These are phyloP conservation scores for Zingel zingel DNA, from an alignment of 2,113 vertebrate species.

Conservation along the genomic window DNA sequence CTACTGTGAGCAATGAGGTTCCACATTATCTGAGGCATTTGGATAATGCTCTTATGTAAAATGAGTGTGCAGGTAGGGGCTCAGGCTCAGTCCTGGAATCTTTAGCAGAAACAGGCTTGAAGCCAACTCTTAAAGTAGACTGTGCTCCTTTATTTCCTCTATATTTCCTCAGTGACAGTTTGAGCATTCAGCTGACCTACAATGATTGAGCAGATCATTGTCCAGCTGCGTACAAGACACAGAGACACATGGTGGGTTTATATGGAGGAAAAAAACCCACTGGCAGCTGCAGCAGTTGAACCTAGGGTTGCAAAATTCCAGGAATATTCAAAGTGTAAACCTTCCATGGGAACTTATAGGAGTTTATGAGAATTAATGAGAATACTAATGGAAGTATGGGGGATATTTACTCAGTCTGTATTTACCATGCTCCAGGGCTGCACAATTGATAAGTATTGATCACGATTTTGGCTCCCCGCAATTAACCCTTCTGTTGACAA, in stretches of 20 bases:
- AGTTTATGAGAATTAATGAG: too few species aligned
- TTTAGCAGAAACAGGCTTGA: not conserved
- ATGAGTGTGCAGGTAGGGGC: conserved; percentile 33
- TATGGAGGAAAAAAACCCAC: not conserved
- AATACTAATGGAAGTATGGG: too few species aligned
- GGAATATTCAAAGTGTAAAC: too few species aligned
- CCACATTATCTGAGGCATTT: conserved; percentile 30
- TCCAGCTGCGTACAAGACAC: conserved; percentile 24
- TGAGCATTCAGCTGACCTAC: conserved; percentile 10
- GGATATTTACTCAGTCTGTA: too few species aligned
- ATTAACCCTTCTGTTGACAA: too few species aligned
- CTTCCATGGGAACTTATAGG: too few species aligned
- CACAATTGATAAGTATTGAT: too few species aligned
- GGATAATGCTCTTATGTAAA: conserved; percentile 43
- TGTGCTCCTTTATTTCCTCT: conserved; percentile 29
- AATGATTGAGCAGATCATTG: conserved; percentile 22
- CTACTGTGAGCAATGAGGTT: conserved; percentile 3
- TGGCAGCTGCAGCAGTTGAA: conserved; percentile 11
- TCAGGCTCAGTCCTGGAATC: not conserved
- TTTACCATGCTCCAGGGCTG: too few species aligned
- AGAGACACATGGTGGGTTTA: conserved; percentile 29
- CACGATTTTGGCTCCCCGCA: too few species aligned
- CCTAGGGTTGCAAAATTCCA: not conserved
- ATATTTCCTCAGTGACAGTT: conserved; percentile 21
- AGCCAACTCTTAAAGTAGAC: conserved; percentile 20